phyloP scores from a whole-genome alignment of 2,888 invertebrate genomes.

The Synergus gifuensis region DNA sequence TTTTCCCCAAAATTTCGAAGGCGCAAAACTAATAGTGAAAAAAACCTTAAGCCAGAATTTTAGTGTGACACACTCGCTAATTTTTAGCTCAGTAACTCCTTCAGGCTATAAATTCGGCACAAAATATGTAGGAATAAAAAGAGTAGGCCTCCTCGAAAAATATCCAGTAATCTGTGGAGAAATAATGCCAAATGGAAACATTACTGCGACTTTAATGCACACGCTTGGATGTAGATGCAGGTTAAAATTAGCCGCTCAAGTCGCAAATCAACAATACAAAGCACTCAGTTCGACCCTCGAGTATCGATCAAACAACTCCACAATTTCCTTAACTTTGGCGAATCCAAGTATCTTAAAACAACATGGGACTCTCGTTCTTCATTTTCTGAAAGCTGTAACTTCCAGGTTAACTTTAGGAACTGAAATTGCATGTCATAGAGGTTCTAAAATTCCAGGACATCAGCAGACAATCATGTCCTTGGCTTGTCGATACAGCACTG shows the following conservation, averaged over 20 bases:
- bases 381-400: constrained; percentile 72
- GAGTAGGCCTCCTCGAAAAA: constrained; percentile 65
- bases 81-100: constrained; percentile 66
- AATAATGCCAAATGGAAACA: constrained; percentile 70
- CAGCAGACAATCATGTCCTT: constrained; percentile 66
- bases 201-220: constrained; percentile 68
- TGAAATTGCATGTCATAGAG: constrained; percentile 68
- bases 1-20: constrained; percentile 72
- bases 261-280: constrained; percentile 59
- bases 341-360: constrained; percentile 64
- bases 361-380: constrained; percentile 69
- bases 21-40: constrained; percentile 64
- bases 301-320: constrained; percentile 73
- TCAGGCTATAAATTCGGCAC: constrained; percentile 73
- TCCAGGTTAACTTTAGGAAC: constrained; percentile 72
- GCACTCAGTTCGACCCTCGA: constrained; percentile 65
- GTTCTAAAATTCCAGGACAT: constrained; percentile 60
- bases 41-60: constrained; percentile 71
- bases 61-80: constrained; percentile 66
- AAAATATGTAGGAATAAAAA: constrained; percentile 68
- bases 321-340: constrained; percentile 66
- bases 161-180: constrained; percentile 70
- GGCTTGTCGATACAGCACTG: constrained; percentile 78
- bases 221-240: constrained; percentile 71
- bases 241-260: constrained; percentile 67